Base-by-base conservation (phyloP, 2,888 invertebrate species). In the Calephelis perditalis region DNA sequence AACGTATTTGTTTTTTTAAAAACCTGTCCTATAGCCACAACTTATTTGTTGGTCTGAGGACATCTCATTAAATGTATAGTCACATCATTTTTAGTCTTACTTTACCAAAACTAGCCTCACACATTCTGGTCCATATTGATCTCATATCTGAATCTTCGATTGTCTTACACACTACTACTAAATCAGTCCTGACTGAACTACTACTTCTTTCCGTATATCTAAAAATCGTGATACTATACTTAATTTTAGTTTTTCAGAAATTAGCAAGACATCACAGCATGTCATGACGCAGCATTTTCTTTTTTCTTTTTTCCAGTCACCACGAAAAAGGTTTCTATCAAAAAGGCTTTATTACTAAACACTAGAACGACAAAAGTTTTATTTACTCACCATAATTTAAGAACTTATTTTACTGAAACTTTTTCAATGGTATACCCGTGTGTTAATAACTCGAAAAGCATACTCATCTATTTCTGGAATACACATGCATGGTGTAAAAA, bases 401-500 rank as follows among this genome's bases (percentile, higher is more conserved):
- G 15, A 49, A 15, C 10, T 26, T 49, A 49, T 49, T 10, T 26
- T 9, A 49, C 15, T 49, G 10, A 49, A 26, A 49, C 49, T 49
- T 26, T 47, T 47, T 49, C 49, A 49, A 26, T 9, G 9, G 49
- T 49, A 26, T 40, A 40, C 5, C 70, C 70, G 64, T 66, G 69
- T 70, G 68, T 73, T 71, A 74, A 75, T 70, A 76, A 73, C 73
- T 71, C 71, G 74, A 72, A 76, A 76, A 75, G 72, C 26, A 45
- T 75, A 73, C 65, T 71, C 65, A 68, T 84, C 86, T 87, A 87
- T 86, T 87, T 86, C 79, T 75, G 83, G 84, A 81, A 71, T 75
- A 77, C 79, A 77, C 74, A 82, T 81, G 84, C 78, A 74, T 66
- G 66, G 66, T 76, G 65, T 78, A 82, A 76, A 85, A 86, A 86